Evolutionary conservation across 2,888 invertebrate species (phyloP).

Genomic region (Himalopsyche anomala): DNA sequence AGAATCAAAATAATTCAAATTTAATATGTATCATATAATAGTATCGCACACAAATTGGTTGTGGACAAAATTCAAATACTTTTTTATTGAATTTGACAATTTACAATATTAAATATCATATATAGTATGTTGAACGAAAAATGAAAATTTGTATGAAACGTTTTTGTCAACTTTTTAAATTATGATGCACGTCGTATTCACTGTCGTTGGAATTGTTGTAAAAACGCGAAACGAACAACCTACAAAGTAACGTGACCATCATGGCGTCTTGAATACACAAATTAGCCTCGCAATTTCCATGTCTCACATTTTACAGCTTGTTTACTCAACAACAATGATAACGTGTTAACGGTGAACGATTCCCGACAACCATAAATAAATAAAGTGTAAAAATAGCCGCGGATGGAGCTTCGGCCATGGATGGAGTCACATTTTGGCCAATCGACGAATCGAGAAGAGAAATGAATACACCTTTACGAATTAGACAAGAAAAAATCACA

Average conservation of each 20-base stretch:
- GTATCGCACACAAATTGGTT: too few relatives aligned
- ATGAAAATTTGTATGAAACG: too few relatives aligned
- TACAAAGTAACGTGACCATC: not conserved
- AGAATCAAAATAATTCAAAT: too few relatives aligned
- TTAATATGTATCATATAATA: too few relatives aligned
- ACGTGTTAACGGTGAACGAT: not conserved
- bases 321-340: not conserved
- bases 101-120: too few relatives aligned
- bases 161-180: too few relatives aligned
- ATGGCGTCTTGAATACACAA: not conserved
- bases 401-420: slow-evolving; percentile 29
- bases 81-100: too few relatives aligned
- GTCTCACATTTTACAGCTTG: not conserved
- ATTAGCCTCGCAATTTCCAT: not conserved
- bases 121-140: too few relatives aligned
- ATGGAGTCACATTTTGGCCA: slow-evolving; percentile 52
- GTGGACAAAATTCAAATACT: too few relatives aligned
- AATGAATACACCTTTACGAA: slow-evolving; percentile 50
- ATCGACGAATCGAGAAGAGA: slow-evolving; percentile 45
- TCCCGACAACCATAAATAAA: slow-evolving; percentile 15
- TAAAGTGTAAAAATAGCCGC: not conserved
- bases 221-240: not conserved
- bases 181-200: too few relatives aligned
- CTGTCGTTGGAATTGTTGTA: not conserved
- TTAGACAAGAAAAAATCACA: slow-evolving; percentile 48